A percentile compares a stretch with the other conserved stretches of the same genome.
Evolutionary conservation across 2,113 vertebrate species (phyloP).

Genomic region (Tor tambroides): DNA sequence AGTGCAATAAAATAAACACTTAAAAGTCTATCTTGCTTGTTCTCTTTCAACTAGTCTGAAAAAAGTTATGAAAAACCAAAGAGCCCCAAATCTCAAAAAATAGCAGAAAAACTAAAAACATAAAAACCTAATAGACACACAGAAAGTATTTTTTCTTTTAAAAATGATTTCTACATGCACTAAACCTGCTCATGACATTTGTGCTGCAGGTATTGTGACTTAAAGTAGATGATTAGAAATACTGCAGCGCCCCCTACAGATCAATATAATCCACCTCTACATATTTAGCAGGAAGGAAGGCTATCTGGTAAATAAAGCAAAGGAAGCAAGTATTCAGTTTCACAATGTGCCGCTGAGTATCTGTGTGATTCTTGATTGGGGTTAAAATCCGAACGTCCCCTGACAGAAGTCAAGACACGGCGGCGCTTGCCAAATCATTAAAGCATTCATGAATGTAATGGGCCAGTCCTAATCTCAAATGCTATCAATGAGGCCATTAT

Average conservation of each 20-base stretch:
- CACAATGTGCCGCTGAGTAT: too few relatives aligned
- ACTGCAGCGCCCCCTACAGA: conserved; percentile 36
- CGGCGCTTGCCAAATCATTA: conserved; percentile 56
- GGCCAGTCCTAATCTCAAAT: conserved; percentile 68
- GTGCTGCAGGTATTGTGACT: not conserved
- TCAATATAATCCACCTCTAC: not conserved
- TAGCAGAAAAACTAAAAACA: too few relatives aligned
- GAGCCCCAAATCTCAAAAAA: too few relatives aligned
- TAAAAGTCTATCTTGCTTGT: too few relatives aligned
- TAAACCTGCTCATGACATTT: not conserved
- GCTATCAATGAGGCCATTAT: conserved; percentile 63
- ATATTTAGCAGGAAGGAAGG: not conserved
- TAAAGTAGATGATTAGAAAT: not conserved
- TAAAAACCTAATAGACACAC: too few relatives aligned
- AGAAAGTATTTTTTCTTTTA: not conserved
- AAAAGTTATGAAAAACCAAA: not conserved
- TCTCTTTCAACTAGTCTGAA: not conserved
- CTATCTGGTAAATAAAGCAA: not conserved
- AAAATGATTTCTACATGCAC: not conserved
- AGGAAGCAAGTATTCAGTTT: not conserved
- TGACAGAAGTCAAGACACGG: conserved; percentile 52
- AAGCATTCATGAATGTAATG: conserved; percentile 63
- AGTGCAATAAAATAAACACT: too few relatives aligned
- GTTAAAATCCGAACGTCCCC: not conserved
- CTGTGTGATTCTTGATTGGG: not conserved